Conservation (phyloP, 2,888 invertebrate species). For the Drosophila melanosoma region DNA sequence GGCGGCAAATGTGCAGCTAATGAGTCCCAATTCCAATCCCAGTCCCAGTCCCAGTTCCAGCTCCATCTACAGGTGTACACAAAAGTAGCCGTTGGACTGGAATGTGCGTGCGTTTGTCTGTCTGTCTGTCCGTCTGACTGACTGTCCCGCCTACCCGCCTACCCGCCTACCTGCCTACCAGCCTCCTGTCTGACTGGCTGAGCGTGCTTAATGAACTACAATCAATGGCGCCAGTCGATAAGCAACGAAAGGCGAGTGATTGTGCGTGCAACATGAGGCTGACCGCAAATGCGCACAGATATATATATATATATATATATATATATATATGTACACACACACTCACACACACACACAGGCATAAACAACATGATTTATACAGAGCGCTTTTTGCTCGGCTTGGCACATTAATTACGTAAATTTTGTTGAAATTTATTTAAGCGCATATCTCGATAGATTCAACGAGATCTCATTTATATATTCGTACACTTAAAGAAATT, state of each 20-base stretch:
- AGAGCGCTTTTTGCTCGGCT: conserved; percentile 33
- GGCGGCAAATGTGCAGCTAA: conserved; percentile 57
- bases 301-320: conserved; percentile 17
- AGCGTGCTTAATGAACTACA: conserved; percentile 80
- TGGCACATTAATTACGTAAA: conserved; percentile 73
- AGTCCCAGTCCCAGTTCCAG: conserved; percentile 15
- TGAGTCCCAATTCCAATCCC: conserved; percentile 48
- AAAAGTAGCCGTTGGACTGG: conserved; percentile 7
- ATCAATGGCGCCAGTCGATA: conserved; percentile 76
- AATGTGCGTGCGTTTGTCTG: conserved; percentile 49
- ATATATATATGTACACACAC: conserved; percentile 11
- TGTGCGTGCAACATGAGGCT: conserved; percentile 76
- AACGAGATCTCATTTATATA: conserved; percentile 3
- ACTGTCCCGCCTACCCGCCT: not conserved
- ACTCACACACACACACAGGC: not conserved
- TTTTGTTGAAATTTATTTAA: conserved; percentile 74
- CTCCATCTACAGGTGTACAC: conserved; percentile 49
- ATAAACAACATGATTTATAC: conserved; percentile 54
- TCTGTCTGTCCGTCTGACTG: conserved; percentile 12
- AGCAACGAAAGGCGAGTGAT: conserved; percentile 70
- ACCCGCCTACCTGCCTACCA: not conserved
- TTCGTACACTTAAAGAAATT: conserved; percentile 11
- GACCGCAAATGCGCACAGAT: conserved; percentile 61
- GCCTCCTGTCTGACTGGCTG: conserved; percentile 19
- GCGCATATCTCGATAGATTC: conserved; percentile 32